phyloP scores from a whole-genome alignment of 2,113 vertebrate genomes.

The Trinectes maculatus region DNA sequence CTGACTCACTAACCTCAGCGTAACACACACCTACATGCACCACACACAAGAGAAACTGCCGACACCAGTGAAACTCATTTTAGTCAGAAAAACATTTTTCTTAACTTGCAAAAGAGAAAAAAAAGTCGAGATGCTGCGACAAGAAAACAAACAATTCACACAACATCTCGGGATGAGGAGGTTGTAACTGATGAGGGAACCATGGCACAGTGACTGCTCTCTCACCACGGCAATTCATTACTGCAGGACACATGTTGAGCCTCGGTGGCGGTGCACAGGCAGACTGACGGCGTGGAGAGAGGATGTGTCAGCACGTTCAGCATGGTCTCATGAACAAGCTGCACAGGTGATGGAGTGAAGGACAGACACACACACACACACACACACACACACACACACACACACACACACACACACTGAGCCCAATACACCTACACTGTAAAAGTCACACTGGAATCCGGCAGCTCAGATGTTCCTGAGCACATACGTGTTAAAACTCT shows the following conservation, averaged over 20 bases:
- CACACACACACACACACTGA: constrained; percentile 9
- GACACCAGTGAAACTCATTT: neutral
- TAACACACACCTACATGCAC: too few species aligned
- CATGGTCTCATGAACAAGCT: too few species aligned
- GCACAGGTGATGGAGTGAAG: constrained; percentile 28
- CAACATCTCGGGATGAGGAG: neutral
- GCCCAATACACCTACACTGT: constrained; percentile 27
- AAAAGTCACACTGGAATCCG: constrained; percentile 25
- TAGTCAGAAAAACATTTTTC: neutral
- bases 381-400: constrained; percentile 1
- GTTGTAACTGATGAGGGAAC: constrained; percentile 17
- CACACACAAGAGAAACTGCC: too few species aligned
- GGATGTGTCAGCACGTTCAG: constrained; percentile 29
- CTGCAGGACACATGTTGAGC: constrained; percentile 4
- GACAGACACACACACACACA: neutral
- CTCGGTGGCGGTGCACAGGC: constrained; percentile 14
- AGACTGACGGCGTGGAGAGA: constrained; percentile 16
- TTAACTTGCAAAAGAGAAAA: neutral
- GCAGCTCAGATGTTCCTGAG: constrained; percentile 35
- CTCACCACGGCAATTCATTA: constrained; percentile 11
- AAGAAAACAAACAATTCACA: constrained; percentile 3
- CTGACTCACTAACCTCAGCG: too few species aligned
- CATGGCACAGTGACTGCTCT: constrained; percentile 4
- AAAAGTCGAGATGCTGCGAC: neutral
- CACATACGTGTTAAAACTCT: constrained; percentile 44